Evolutionary conservation across 2,113 vertebrate genomes (phyloP), one percentile per base, ranked within the genome.

Genomic region (Sinocyclocheilus grahami): DNA sequence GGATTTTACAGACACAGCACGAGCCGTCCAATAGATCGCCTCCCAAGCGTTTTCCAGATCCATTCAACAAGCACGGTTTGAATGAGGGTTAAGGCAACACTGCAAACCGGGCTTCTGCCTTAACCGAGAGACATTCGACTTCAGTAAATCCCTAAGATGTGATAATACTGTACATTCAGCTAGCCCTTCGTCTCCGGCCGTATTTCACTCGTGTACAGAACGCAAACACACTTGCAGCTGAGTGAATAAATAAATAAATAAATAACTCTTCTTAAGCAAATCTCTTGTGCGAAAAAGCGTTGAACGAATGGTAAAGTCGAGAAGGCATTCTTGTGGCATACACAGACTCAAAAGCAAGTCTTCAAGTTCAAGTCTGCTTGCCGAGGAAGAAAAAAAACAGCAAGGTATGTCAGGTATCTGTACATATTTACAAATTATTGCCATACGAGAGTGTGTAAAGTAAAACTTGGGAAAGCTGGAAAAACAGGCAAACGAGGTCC

Each of bases 351-450:
- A 89, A 85, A 79, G 74, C 78, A 84, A 84, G 63, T 85, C 77
- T 87, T 88, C 71, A 85, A 87, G 79, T 87, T 85, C 0, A 78
- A 84, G 71, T 85, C 88, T 83, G 86, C 85, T 83, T 74, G 78
- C 83, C 53, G n/a, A 89, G 88, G 88, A 87, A 87, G 83, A 82
- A 83, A 87, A 86, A 4, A 46, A 79, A 82, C 33, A 67, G 69
- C 75, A 87, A 83, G 83, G 72, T 83, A 69, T 85, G 55, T 48
- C 27, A 5, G 65, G 37, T 93, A 94, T 95, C 92, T 96, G 96
- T 88, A 96, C 96, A 94, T 95, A 95, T 97, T 96, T 96, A 97
- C 93, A 94, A 95, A 96, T 97, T 97, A 97, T 97, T 97, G 96
- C 96, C 96, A 95, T 95, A 95, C 94, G 93, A 95, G 95, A 94